Percentiles rank a stretch among this genome's conserved stretches.
These are phyloP conservation scores for Zeuzera pyrina DNA, from an alignment of 2,888 invertebrate genomes.

Conservation along the genomic window DNA sequence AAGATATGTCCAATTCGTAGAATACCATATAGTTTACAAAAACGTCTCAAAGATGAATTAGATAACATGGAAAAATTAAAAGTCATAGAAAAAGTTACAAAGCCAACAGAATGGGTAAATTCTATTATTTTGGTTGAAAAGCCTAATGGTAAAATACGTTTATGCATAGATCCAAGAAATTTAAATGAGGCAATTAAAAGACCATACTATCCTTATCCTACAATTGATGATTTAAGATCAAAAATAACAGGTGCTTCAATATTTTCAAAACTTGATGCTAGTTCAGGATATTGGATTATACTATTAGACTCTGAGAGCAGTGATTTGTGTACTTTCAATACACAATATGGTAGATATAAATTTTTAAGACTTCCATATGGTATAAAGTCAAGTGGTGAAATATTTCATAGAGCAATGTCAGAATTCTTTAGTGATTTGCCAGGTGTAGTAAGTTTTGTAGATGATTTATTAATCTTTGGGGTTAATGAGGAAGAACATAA, in stretches of 20 bases:
- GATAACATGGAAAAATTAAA: constrained; percentile 5
- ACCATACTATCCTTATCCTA: constrained; percentile 17
- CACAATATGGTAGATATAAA: constrained; percentile 14
- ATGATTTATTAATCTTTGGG: constrained; percentile 10
- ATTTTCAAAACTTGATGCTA: constrained; percentile 16
- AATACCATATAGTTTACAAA: neutral
- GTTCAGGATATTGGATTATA: constrained; percentile 17
- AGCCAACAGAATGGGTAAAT: constrained; percentile 17
- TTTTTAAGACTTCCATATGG: constrained; percentile 16
- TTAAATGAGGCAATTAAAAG: constrained; percentile 16
- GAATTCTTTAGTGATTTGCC: constrained; percentile 9
- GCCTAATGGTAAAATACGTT: constrained; percentile 15
- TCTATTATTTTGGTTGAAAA: constrained; percentile 12
- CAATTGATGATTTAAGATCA: constrained; percentile 15
- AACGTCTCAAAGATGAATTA: constrained; percentile 11
- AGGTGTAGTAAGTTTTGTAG: constrained; percentile 11
- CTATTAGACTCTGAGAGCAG: constrained; percentile 9
- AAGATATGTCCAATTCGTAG: no score
- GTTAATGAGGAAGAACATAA: constrained; percentile 7
- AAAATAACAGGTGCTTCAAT: constrained; percentile 12
- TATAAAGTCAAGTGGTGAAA: constrained; percentile 14
- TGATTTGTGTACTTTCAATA: constrained; percentile 17
- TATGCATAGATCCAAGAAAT: constrained; percentile 18
- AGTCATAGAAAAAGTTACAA: constrained; percentile 10
- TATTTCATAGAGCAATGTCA: constrained; percentile 12